phyloP scores from a whole-genome alignment of 1,140 invertebrate genomes.

The Hydropsyche tenuis region DNA sequence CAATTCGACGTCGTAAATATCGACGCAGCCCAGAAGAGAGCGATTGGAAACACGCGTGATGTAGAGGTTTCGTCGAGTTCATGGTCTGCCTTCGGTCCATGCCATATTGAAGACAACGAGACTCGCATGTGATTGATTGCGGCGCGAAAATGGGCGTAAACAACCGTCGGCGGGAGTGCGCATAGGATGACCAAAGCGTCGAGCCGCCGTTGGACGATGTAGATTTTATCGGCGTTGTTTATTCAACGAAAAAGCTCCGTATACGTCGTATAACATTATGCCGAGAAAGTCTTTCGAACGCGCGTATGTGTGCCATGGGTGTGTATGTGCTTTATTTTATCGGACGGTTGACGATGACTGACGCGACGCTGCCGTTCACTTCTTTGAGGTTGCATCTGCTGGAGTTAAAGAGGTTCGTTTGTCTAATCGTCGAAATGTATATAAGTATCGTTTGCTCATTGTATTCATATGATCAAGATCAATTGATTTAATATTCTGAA shows the following conservation, averaged over 20 bases:
- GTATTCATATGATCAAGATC: too few species aligned
- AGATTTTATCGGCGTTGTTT: constrained; percentile 2
- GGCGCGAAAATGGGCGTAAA: constrained; percentile 26
- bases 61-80: constrained; percentile 24
- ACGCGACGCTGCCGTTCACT: neutral
- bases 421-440: too few species aligned
- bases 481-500: too few species aligned
- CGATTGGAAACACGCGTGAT: constrained; percentile 15
- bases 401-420: too few species aligned
- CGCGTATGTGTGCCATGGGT: neutral
- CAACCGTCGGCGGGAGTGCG: neutral
- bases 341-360: too few species aligned
- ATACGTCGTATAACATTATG: neutral
- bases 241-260: neutral
- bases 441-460: too few species aligned
- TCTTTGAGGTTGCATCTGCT: neutral
- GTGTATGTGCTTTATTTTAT: too few species aligned
- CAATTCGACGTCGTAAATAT: constrained; percentile 22
- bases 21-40: neutral
- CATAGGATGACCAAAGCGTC: neutral
- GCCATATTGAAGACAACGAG: too few species aligned
- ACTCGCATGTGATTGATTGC: constrained; percentile 27
- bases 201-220: neutral
- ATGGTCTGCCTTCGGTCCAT: constrained; percentile 1
- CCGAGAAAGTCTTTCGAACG: neutral